phyloP scores from a whole-genome alignment of 2,797 vertebrate genomes.

The Phyllotis vaccarum region DNA sequence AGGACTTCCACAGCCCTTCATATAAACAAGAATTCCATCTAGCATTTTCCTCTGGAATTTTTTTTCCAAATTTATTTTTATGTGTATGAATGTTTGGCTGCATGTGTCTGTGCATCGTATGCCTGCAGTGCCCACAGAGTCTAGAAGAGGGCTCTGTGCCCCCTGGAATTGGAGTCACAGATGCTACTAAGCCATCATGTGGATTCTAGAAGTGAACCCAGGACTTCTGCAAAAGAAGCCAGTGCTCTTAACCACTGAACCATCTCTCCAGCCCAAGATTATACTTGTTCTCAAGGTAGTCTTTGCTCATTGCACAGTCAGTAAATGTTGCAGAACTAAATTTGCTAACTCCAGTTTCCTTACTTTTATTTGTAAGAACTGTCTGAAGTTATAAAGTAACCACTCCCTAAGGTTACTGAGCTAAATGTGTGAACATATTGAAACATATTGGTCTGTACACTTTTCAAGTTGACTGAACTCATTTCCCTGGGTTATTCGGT shows the following conservation, averaged over 20 bases:
- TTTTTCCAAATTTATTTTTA: neutral
- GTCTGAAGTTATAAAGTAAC: conserved; percentile 13
- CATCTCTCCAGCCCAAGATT: too few relatives aligned
- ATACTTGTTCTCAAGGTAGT: neutral
- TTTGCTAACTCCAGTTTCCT: neutral
- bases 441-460: neutral
- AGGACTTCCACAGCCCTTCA: neutral
- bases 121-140: neutral
- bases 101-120: too few relatives aligned
- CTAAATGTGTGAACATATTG: neutral
- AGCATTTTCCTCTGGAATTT: neutral
- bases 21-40: neutral
- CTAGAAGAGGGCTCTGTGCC: neutral
- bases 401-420: neutral
- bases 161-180: neutral
- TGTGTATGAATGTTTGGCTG: neutral
- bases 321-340: conserved; percentile 17
- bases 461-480: neutral
- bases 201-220: neutral
- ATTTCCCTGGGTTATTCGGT: conserved; percentile 27
- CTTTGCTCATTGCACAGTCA: conserved; percentile 22
- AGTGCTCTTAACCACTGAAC: neutral
- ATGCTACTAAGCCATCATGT: neutral
- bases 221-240: neutral
- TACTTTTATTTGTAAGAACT: conserved; percentile 28